Conservation (phyloP, 2,797 vertebrate species). For the Liasis olivaceus region DNA sequence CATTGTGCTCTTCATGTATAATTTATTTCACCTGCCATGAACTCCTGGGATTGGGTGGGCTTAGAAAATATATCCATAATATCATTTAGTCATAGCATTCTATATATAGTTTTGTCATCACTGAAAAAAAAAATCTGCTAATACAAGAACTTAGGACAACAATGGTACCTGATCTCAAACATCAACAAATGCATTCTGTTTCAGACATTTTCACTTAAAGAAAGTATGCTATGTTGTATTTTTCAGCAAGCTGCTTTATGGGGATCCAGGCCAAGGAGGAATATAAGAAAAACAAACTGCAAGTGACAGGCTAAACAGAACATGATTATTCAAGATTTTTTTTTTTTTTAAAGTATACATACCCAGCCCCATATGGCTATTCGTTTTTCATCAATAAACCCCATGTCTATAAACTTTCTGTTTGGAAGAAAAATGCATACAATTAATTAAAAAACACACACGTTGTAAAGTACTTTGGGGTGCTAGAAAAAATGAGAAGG, state of each 20-base stretch:
- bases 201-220: constrained; percentile 31
- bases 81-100: constrained; percentile 55
- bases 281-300: constrained; percentile 59
- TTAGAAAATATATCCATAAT: constrained; percentile 15
- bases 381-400: constrained; percentile 81
- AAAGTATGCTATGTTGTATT: constrained; percentile 40
- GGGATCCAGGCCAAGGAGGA: constrained; percentile 54
- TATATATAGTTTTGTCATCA: constrained; percentile 52
- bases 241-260: constrained; percentile 49
- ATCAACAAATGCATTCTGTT: constrained; percentile 14
- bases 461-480: background rate
- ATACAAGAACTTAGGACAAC: constrained; percentile 25
- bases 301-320: constrained; percentile 28
- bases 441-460: constrained; percentile 1
- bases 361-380: constrained; percentile 86
- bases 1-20: background rate
- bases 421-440: constrained; percentile 59
- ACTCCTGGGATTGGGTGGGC: background rate
- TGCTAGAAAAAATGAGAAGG: background rate
- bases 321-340: background rate
- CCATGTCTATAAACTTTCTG: constrained; percentile 84
- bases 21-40: background rate
- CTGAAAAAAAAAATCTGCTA: constrained; percentile 35
- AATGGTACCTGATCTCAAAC: constrained; percentile 25
- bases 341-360: constrained; percentile 64